Evolutionary conservation across 2,888 invertebrate species (phyloP).

Genomic region (Lepidocyrtoides sp.): DNA sequence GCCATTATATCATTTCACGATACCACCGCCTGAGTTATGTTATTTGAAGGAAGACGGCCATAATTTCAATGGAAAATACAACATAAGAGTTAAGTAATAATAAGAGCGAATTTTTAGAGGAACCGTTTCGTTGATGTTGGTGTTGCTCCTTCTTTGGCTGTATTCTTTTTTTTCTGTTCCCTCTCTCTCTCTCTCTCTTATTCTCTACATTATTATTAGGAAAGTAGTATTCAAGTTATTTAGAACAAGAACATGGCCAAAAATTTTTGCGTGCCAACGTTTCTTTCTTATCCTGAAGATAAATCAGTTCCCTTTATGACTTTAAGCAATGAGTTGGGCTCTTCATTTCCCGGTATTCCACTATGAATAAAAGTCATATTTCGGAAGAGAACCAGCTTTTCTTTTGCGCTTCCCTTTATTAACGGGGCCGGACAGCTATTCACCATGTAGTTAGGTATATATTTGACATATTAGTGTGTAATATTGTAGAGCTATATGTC

Average conservation of each 20-base stretch:
- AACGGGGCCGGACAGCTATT: slow-evolving; percentile 72
- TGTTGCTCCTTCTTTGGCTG: background rate
- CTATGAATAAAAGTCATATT: slow-evolving; percentile 72
- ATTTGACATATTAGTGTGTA: slow-evolving; percentile 59
- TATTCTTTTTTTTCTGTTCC: background rate
- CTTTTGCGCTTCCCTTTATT: slow-evolving; percentile 76
- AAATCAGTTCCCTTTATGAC: slow-evolving; percentile 82
- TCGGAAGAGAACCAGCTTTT: slow-evolving; percentile 71
- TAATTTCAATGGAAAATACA: slow-evolving; percentile 64
- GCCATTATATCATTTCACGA: slow-evolving; percentile 79
- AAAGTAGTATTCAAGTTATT: slow-evolving; percentile 71
- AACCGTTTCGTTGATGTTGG: slow-evolving; percentile 62
- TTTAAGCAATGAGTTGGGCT: slow-evolving; percentile 73
- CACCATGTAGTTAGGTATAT: slow-evolving; percentile 45
- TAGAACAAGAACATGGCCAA: slow-evolving; percentile 73
- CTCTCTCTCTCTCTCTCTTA: background rate
- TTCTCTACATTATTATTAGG: slow-evolving; percentile 63
- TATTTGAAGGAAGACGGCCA: slow-evolving; percentile 62
- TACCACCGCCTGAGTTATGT: slow-evolving; percentile 64
- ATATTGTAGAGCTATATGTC: slow-evolving; percentile 63
- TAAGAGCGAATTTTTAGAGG: slow-evolving; percentile 45
- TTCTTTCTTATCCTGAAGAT: slow-evolving; percentile 84
- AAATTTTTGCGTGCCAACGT: slow-evolving; percentile 83
- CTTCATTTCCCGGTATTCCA: slow-evolving; percentile 78
- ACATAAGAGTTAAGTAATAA: background rate